Percentiles rank a stretch among this genome's conserved stretches.
These are phyloP conservation scores for Lingula anatina DNA, from an alignment of 2,888 invertebrate genomes.

Conservation along the genomic window DNA sequence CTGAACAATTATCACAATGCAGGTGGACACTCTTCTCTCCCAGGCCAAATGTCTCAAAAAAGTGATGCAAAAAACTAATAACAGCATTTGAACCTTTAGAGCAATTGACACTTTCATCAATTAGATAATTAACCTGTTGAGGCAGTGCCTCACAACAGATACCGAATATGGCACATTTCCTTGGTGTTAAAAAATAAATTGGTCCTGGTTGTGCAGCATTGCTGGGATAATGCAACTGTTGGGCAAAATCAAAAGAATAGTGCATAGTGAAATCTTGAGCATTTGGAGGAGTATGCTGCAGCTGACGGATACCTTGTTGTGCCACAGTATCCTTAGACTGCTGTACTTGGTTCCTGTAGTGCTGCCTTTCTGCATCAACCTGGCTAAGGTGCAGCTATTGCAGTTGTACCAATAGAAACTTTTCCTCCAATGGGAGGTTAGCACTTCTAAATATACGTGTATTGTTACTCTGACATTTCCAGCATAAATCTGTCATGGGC, in stretches of 20 bases:
- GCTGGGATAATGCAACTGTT: constrained; percentile 19
- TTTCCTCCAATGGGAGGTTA: constrained; percentile 8
- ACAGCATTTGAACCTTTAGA: constrained; percentile 19
- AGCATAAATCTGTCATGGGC: constrained; percentile 13
- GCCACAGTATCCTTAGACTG: neutral
- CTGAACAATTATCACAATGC: constrained; percentile 18
- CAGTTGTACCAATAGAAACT: constrained; percentile 1
- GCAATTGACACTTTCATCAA: constrained; percentile 15
- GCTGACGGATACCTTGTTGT: neutral
- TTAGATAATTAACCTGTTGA: constrained; percentile 15
- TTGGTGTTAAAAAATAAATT: constrained; percentile 18
- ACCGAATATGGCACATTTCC: constrained; percentile 21
- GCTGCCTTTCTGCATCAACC: constrained; percentile 5
- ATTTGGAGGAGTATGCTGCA: constrained; percentile 5
- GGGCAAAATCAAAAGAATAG: constrained; percentile 20
- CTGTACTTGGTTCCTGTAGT: constrained; percentile 4
- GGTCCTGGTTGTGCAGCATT: constrained; percentile 23
- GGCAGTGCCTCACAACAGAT: constrained; percentile 14
- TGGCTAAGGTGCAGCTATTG: constrained; percentile 6
- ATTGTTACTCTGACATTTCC: constrained; percentile 11
- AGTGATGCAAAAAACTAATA: constrained; percentile 13
- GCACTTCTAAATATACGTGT: constrained; percentile 5
- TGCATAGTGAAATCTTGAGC: constrained; percentile 8
- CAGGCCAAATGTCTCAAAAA: constrained; percentile 12
- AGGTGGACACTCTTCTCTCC: constrained; percentile 12